These are phyloP conservation scores for Neria commutata DNA, from an alignment of 2,888 invertebrate species.

Conservation along the genomic window DNA sequence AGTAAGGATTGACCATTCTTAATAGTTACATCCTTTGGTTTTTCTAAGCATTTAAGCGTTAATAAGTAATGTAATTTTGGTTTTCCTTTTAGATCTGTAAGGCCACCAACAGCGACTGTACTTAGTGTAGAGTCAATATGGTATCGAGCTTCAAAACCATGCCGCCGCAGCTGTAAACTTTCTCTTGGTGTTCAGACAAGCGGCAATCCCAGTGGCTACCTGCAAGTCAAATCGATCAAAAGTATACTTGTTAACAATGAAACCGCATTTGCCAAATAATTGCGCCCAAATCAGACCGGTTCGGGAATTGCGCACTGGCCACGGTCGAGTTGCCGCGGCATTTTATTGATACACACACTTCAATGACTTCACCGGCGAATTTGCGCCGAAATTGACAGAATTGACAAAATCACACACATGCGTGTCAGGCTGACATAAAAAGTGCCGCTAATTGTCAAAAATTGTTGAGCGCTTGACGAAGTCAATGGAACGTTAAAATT, in stretches of 20 bases:
- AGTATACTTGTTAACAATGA: constrained; percentile 43
- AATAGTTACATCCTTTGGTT: too few species aligned
- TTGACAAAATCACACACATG: constrained; percentile 41
- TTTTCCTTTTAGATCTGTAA: too few species aligned
- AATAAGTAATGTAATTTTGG: too few species aligned
- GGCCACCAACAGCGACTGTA: too few species aligned
- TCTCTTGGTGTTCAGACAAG: background rate
- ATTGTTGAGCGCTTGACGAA: constrained; percentile 41
- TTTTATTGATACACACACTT: background rate
- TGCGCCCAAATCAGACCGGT: constrained; percentile 14
- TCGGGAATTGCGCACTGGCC: constrained; percentile 11
- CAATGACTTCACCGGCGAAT: constrained; percentile 35
- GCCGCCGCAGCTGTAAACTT: background rate
- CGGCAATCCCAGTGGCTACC: constrained; percentile 40
- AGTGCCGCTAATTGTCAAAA: constrained; percentile 54
- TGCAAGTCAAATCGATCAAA: constrained; percentile 44
- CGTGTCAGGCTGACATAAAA: constrained; percentile 39
- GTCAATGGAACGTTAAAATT: constrained; percentile 5
- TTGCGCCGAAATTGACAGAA: constrained; percentile 50
- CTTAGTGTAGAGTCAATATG: too few species aligned
- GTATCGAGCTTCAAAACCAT: too few species aligned
- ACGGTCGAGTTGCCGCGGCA: too few species aligned
- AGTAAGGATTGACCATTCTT: too few species aligned
- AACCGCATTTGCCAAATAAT: constrained; percentile 37
- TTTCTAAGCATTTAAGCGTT: too few species aligned